A percentile compares a stretch with the other conserved stretches of the same genome.
phyloP scores from a whole-genome alignment of 2,797 vertebrate species.

The Artibeus jamaicensis region DNA sequence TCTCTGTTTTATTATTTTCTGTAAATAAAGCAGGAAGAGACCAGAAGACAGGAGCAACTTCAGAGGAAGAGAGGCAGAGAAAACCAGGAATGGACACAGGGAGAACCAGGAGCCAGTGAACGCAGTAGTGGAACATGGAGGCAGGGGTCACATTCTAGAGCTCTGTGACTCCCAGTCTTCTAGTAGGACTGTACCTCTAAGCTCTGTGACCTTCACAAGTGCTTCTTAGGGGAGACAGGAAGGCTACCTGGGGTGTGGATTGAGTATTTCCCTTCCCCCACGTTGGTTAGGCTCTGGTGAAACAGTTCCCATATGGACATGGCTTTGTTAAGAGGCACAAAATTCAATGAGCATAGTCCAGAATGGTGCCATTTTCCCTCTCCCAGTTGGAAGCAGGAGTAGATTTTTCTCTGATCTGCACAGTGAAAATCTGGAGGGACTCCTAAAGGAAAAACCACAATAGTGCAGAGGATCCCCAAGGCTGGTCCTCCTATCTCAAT shows the following conservation, averaged over 20 bases:
- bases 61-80: background rate
- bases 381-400: accelerated
- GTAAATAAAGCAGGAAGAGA: background rate
- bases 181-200: background rate
- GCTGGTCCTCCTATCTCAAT: background rate
- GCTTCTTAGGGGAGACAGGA: background rate
- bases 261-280: background rate
- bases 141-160: background rate
- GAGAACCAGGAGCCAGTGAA: background rate
- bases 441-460: background rate
- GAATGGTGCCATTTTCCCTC: background rate
- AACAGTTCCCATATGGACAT: background rate
- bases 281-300: background rate
- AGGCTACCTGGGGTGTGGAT: accelerated
- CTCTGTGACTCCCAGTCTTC: background rate
- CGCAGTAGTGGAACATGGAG: background rate
- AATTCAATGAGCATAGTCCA: background rate
- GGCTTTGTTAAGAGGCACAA: background rate
- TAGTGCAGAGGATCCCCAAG: background rate
- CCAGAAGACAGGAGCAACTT: background rate
- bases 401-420: background rate
- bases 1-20: background rate
- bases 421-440: background rate
- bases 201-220: background rate
- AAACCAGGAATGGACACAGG: conserved; percentile 17